Evolutionary conservation across 1,140 invertebrate species (phyloP), one percentile per base, ranked within the genome.

Genomic region (Ptiloglossa arizonensis): DNA sequence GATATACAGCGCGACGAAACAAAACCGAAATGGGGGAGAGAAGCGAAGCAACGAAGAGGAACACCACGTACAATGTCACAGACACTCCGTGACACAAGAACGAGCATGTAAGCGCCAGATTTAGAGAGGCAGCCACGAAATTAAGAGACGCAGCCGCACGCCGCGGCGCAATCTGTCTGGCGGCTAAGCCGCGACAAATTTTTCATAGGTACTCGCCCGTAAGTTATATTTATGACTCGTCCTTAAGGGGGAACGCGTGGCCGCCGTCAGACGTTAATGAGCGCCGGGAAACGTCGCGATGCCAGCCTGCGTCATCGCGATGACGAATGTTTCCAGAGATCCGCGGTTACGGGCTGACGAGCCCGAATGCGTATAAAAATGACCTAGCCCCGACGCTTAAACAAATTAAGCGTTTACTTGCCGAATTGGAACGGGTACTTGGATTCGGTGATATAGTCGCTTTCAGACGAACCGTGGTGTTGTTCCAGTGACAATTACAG

Each of bases 191-290:
- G 79, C 78, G 80, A 80, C 79, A 86, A 83, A 89, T 87, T 87
- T 88, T 89, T 88, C 86, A 88, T 89, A 87, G 72, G 70, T 86
- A 86, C 84, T 81, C 87, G 83, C 79, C 68, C 79, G 64, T 64
- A 76, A 77, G 85, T 86, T 83, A 88, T 88, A 89, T 88, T 87
- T 89, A 87, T 89, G 87, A 87, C 82, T 78, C 81, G 70, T 77
- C 82, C 87, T 89, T 87, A 85, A 80, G 79, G 79, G 72, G 59
- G 44, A 80, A 80, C 82, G 82, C 80, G 82, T 85, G 82, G 74
- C 82, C 48, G 54, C 73, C 81, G 86, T 89, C 87, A 71, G 77
- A 79, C 74, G 75, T 85, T 89, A 89, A 89, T 86, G 87, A 89
- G 86, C 75, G 75, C 71, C 38, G 82, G 74, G 60, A 82, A 54